Evolutionary conservation across 2,113 vertebrate species (phyloP).

Genomic region (Zeus faber): DNA sequence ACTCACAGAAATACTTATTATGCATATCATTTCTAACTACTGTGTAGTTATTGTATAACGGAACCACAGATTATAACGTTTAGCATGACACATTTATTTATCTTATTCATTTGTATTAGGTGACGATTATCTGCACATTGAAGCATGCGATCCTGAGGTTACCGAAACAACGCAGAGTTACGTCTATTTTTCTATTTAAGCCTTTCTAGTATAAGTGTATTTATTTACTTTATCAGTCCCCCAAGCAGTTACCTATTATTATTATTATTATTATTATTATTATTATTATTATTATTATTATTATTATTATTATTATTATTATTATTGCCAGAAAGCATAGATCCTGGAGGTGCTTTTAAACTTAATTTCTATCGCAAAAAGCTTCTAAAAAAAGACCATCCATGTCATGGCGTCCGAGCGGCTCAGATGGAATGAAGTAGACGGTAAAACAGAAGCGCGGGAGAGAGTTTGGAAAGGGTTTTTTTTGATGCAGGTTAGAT

Average conservation of each 20-base stretch:
- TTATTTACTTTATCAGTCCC: slow-evolving; percentile 39
- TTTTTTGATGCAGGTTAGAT: too few species aligned
- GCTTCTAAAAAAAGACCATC: slow-evolving; percentile 42
- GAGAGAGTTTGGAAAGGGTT: too few species aligned
- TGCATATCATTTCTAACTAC: slow-evolving; percentile 75
- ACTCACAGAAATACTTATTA: slow-evolving; percentile 57
- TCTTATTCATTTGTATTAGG: slow-evolving; percentile 25
- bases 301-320: too few species aligned
- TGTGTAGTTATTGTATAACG: slow-evolving; percentile 76
- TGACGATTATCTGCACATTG: slow-evolving; percentile 36
- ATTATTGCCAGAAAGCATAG: slow-evolving; percentile 26
- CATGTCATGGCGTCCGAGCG: slow-evolving; percentile 46
- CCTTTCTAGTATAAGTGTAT: slow-evolving; percentile 44
- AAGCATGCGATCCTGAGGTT: slow-evolving; percentile 62
- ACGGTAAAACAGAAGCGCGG: slow-evolving; percentile 21
- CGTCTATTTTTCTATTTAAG: slow-evolving; percentile 73
- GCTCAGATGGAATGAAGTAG: slow-evolving; percentile 31
- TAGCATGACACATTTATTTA: slow-evolving; percentile 58
- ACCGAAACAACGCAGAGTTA: slow-evolving; percentile 55
- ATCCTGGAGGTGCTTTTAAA: slow-evolving; percentile 17
- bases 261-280: too few species aligned
- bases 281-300: too few species aligned
- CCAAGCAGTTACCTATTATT: too few species aligned
- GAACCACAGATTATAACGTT: slow-evolving; percentile 41
- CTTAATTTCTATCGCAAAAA: slow-evolving; percentile 32